Percentiles rank a stretch among this genome's conserved stretches.
Conservation (phyloP, 2,797 vertebrate genomes). For the Gallinago stenura region DNA sequence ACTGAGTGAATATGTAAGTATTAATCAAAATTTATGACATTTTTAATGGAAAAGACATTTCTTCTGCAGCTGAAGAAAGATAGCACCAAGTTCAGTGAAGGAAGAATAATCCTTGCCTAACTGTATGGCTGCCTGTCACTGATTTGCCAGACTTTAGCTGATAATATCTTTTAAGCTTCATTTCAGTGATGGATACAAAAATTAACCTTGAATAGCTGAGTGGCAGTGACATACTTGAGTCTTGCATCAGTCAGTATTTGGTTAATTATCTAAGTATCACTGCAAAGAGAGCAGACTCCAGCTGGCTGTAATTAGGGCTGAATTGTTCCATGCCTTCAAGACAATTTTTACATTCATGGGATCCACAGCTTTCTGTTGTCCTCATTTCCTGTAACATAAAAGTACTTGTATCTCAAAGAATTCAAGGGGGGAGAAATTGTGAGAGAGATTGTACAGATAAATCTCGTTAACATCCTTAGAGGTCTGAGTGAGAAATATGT, state of each 20-base stretch:
- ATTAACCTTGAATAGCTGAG: slow-evolving; percentile 28
- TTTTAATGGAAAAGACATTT: neutral
- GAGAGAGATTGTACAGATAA: neutral
- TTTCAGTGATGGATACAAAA: slow-evolving; percentile 15
- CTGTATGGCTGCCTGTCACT: neutral
- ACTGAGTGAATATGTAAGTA: neutral
- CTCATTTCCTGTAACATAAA: slow-evolving; percentile 62
- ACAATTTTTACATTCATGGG: slow-evolving; percentile 64
- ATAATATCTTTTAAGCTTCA: neutral
- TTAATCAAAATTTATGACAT: neutral
- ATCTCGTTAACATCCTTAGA: slow-evolving; percentile 8
- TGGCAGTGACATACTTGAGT: slow-evolving; percentile 7
- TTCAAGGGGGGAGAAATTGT: neutral
- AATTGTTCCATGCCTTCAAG: slow-evolving; percentile 62
- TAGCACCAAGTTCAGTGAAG: neutral
- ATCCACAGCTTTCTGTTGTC: slow-evolving; percentile 62
- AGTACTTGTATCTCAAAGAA: slow-evolving; percentile 44
- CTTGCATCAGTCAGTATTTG: slow-evolving; percentile 45
- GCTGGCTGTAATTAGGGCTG: slow-evolving; percentile 69
- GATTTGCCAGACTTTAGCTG: neutral
- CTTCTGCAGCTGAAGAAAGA: slow-evolving; percentile 1
- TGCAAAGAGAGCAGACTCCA: slow-evolving; percentile 55
- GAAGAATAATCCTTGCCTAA: neutral
- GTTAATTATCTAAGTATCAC: slow-evolving; percentile 50
- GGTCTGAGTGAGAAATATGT: neutral